Evolutionary conservation across 2,113 vertebrate species (phyloP).

Genomic region (Dolichallabes microphthalmus): DNA sequence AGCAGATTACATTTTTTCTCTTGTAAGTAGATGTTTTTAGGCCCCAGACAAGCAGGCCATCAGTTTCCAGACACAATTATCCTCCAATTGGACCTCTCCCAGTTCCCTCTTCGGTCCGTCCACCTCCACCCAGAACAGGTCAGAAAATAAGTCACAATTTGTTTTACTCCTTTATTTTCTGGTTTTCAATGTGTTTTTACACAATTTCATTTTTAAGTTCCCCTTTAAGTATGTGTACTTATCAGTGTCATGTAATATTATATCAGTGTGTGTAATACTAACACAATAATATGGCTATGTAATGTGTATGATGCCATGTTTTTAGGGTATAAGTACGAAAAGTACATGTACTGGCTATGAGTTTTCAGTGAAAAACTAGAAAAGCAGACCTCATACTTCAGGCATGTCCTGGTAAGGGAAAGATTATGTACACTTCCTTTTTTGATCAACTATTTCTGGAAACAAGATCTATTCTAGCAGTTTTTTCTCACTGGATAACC

Average conservation of each 20-base stretch:
- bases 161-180: background rate
- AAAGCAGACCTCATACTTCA: background rate
- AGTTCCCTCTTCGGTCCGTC: conserved; percentile 20
- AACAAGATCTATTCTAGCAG: background rate
- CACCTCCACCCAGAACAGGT: conserved; percentile 49
- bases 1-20: background rate
- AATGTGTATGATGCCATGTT: background rate
- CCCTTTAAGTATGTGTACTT: background rate
- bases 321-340: background rate
- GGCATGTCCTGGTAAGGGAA: background rate
- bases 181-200: background rate
- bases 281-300: background rate
- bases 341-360: too few relatives aligned
- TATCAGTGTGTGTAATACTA: background rate
- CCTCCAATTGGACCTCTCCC: conserved; percentile 43
- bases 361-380: background rate
- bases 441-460: background rate
- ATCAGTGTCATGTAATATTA: background rate
- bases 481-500: background rate
- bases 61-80: conserved; percentile 33
- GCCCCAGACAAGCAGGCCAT: conserved; percentile 39
- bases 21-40: conserved; percentile 39
- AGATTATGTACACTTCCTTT: background rate
- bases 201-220: background rate
- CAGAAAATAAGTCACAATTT: background rate